These are phyloP conservation scores for Saguinus imperator DNA, from an alignment of 2,113 vertebrate genomes.

Conservation along the genomic window DNA sequence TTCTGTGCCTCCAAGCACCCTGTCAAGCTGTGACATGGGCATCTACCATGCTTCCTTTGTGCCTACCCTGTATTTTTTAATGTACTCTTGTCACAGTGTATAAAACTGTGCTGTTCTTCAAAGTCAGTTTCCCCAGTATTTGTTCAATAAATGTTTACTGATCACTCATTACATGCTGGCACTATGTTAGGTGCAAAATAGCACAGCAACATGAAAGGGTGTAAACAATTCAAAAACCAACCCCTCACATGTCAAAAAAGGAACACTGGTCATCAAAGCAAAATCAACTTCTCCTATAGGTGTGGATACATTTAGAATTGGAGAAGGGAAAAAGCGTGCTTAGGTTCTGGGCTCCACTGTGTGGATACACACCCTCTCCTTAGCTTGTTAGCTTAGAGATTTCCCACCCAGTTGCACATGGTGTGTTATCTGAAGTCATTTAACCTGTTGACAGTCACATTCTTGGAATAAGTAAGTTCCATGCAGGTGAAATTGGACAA, in stretches of 20 bases:
- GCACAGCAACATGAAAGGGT: not conserved
- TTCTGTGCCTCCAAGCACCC: not conserved
- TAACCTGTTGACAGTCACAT: slow-evolving; percentile 23
- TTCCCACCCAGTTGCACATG: not conserved
- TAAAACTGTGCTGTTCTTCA: not conserved
- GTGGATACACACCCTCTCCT: not conserved
- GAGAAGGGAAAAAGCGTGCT: not conserved
- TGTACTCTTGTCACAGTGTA: not conserved
- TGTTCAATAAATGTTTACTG: not conserved
- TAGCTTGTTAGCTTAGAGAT: not conserved
- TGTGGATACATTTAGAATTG: not conserved
- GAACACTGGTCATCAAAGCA: not conserved
- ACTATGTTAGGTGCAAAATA: not conserved
- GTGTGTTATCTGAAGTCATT: not conserved
- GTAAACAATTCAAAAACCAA: not conserved
- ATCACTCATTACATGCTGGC: not conserved
- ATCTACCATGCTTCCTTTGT: not conserved
- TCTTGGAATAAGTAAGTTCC: slow-evolving; percentile 53
- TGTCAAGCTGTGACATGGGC: accelerated
- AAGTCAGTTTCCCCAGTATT: not conserved
- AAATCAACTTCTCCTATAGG: not conserved
- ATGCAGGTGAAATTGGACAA: slow-evolving; percentile 52
- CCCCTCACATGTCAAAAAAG: not conserved
- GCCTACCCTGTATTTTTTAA: not conserved
- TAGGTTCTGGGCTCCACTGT: not conserved